Conservation (phyloP, 1,140 invertebrate genomes). For the Drosophila takahashii region DNA sequence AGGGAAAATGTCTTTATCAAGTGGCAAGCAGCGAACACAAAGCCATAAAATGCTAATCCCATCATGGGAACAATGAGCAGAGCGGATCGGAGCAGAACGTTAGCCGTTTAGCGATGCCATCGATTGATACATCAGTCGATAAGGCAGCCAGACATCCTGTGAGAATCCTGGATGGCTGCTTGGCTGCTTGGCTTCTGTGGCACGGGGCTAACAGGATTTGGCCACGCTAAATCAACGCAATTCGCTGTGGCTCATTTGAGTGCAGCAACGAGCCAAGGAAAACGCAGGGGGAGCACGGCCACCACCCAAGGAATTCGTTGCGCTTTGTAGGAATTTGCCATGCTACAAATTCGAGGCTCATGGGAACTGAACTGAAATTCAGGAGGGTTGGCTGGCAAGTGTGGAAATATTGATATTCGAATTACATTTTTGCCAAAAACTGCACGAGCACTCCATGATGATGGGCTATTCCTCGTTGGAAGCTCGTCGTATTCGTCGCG, state of each 20-base stretch:
- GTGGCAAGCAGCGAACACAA: slow-evolving; percentile 71
- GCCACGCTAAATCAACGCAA: slow-evolving; percentile 79
- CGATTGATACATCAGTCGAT: slow-evolving; percentile 80
- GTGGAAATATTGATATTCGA: slow-evolving; percentile 79
- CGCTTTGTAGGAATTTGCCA: slow-evolving; percentile 76
- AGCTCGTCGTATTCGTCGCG: slow-evolving; percentile 52
- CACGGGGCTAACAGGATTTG: slow-evolving; percentile 81
- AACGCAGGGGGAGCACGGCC: slow-evolving; percentile 23
- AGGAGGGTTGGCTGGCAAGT: slow-evolving; percentile 35
- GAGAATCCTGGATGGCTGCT: slow-evolving; percentile 54
- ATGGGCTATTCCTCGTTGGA: slow-evolving; percentile 10
- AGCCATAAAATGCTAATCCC: slow-evolving; percentile 81
- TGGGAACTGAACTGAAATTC: slow-evolving; percentile 57
- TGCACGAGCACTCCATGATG: slow-evolving; percentile 53
- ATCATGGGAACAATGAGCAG: slow-evolving; percentile 79
- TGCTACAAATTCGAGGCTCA: slow-evolving; percentile 71
- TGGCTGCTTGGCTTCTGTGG: slow-evolving; percentile 43
- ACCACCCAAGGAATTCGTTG: slow-evolving; percentile 73
- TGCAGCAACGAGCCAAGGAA: slow-evolving; percentile 59
- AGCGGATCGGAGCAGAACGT: slow-evolving; percentile 49
- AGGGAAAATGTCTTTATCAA: slow-evolving; percentile 70
- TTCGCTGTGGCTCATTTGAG: slow-evolving; percentile 79
- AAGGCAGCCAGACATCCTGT: slow-evolving; percentile 55
- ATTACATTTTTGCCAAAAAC: slow-evolving; percentile 66
- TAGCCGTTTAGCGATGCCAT: slow-evolving; percentile 65